Evolutionary conservation across 2,113 vertebrate species (phyloP), one percentile per base, ranked within the genome.

Genomic region (Pteronura brasiliensis): DNA sequence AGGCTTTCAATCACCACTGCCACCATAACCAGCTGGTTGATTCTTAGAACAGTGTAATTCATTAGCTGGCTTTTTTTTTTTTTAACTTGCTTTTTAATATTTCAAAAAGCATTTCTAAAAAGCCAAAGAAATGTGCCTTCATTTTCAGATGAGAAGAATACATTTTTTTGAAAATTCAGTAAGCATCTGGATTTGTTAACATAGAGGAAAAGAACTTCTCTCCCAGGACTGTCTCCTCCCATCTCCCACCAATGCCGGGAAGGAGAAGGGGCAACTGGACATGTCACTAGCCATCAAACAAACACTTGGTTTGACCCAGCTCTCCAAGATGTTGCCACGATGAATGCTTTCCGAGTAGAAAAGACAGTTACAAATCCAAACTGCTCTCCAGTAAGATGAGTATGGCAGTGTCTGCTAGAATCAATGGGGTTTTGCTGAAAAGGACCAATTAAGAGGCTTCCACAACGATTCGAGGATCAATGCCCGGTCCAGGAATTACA

Each of bases 91-190:
- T 36, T 61, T 90, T 93, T 76, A 61, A 61, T 55, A 95, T 67
- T 67, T 72, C n/a, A 82, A 90, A 89, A 44, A 25, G 21, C 61
- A 87, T 84, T 87, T 97, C 65, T 93, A 93, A 89, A 97, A 86
- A 23, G 36, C 23, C 49, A 89, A 72, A 55, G 74, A 91, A 86
- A 71, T 55, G 3, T 42, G 55, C 9, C 34, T 55, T 47, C 6
- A 49, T 27, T 85, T 86, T 79, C 29, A 89, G 27, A 85, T 29
- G 31, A 71, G 42, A 92, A 92, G 7, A 55, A 55, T 17, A 55
- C 52, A 83, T 15, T 29, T 39, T 49, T 23, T 2, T 44, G 47
- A 67, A 65, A 97, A 77, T 77, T 74, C 80, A 55, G 0, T 74
- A 81, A 80, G 39, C 47, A 59, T 71, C 29, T 42, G 39, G 72